Evolutionary conservation across 2,888 invertebrate genomes (phyloP), one percentile per base, ranked within the genome.

Genomic region (Lagria hirta): DNA sequence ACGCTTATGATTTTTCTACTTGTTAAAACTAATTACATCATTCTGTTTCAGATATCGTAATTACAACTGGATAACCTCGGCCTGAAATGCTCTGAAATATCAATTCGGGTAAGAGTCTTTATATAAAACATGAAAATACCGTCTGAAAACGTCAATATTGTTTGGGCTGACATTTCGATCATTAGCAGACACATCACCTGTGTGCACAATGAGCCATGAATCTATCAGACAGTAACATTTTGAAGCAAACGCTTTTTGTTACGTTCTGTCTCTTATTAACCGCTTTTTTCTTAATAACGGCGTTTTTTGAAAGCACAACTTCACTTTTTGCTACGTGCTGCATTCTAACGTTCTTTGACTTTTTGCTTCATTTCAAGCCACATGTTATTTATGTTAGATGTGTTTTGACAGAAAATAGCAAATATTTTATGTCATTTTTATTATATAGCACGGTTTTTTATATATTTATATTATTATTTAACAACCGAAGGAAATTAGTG

Each of bases 21-120:
- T 32, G 36, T 46, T 35, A 42, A 37, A 29, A 47, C 37, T 44
- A 30, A 37, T 44, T 49, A 17, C 28, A 33, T 27, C 37, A 8
- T 48, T 43, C 51, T 47, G 36, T 57, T 55, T 13, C 54, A 57
- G 57, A 47, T 49, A 37, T 46, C 42, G 21, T 48, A 47, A 49
- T 44, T 35, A 32, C 38, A 36, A 16, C 23, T 34, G 20, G 29
- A 32, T 22, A 28, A 23, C 32, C 30, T 21, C 34, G 11, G 21
- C 36, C 37, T 48, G 49, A 52, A 41, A 51, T 52, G 53, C 42
- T 49, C 13, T 44, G 44, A 51, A 30, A 33, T 17, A 35, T 29
- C 28, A 27, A 29, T 36, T 30, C n/a, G n/a, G n/a, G n/a, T n/a
- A n/a, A n/a, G n/a, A n/a, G n/a, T n/a, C 30, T 47, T 47, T 42